Conservation (phyloP, 53 echinoderm and acorn worm species). For the Antedon mediterranea region DNA sequence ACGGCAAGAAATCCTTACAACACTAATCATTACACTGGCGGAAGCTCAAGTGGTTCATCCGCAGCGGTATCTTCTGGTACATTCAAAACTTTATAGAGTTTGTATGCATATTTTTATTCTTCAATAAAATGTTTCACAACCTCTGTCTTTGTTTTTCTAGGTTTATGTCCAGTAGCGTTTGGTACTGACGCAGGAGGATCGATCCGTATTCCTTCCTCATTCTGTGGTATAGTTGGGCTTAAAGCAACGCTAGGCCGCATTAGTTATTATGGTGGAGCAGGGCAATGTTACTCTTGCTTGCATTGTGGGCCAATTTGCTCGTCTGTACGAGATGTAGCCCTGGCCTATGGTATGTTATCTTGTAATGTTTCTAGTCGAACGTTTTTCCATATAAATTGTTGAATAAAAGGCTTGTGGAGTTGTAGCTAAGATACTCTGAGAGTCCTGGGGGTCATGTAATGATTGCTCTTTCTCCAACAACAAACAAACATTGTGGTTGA, state of each 20-base stretch:
- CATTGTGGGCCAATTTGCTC: conserved; percentile 49
- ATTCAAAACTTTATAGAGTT: too few relatives aligned
- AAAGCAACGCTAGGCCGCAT: conserved; percentile 77
- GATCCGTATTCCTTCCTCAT: conserved; percentile 49
- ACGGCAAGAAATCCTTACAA: conserved; percentile 84
- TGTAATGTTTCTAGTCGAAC: too few relatives aligned
- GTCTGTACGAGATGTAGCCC: conserved; percentile 58
- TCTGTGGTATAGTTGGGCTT: conserved; percentile 76
- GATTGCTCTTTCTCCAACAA: too few relatives aligned
- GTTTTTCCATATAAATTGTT: too few relatives aligned
- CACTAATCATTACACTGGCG: conserved; percentile 62
- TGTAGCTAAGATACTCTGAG: too few relatives aligned
- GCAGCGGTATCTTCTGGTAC: conserved; percentile 78
- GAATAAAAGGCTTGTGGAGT: too few relatives aligned
- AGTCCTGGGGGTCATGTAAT: too few relatives aligned
- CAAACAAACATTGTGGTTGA: too few relatives aligned
- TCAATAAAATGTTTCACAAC: too few relatives aligned
- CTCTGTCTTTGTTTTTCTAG: conserved; percentile 18
- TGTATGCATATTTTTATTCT: too few relatives aligned
- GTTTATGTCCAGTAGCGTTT: conserved; percentile 74
- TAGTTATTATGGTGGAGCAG: conserved; percentile 23
- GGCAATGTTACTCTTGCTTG: conserved; percentile 24
- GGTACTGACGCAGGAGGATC: conserved; percentile 93
- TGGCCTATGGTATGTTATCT: conserved; percentile 49
- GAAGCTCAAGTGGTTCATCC: conserved; percentile 70